Evolutionary conservation across 2,113 vertebrate genomes (phyloP), one percentile per base, ranked within the genome.

Genomic region (Thryonomys swinderianus): DNA sequence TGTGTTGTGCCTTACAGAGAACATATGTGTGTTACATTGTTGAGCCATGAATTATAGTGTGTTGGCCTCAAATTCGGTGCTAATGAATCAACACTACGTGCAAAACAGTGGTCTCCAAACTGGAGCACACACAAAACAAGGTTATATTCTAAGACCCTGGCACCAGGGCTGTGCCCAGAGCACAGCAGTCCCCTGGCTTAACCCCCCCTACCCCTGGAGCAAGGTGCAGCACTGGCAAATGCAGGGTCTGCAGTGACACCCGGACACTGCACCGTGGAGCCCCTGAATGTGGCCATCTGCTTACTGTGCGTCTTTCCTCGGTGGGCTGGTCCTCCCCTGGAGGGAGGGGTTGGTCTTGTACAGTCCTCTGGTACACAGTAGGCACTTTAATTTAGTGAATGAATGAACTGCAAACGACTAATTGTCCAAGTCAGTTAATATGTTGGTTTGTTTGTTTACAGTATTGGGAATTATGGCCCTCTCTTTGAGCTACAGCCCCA

Each of bases 21-120:
- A 73, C 51, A 51, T 1, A 3, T 0, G 0, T 1, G 17, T 13
- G 16, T 34, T 7, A 9, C 34, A 61, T 32, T 34, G 6, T 55
- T 27, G 37, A 5, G 30, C 11, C 16, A 1, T 2, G 48, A n/a
- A 30, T 25, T 25, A 2, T 0, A 4, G 3, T 11, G 55, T 23
- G 4, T n/a, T 7, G 14, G 59, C 71, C 0, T 0, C 4, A 53
- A 53, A 42, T 21, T 91, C 62, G 10, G 2, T 14, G 30, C 42
- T 62, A 32, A 4, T 4, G 27, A 34, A 23, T 61, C 85, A 53
- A 30, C 17, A 12, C 4, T 48, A 1, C 34, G 23, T 21, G 0
- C 55, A 59, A 62, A 67, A 27, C 2, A 21, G 27, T 4, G 37
- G 23, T 83, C 23, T 90, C 76, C n/a, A 51, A 79, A 51, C 51